Percentiles rank a stretch among this genome's conserved stretches.
Evolutionary conservation across 2,113 vertebrate species (phyloP).

Genomic region (Amia ocellicauda): DNA sequence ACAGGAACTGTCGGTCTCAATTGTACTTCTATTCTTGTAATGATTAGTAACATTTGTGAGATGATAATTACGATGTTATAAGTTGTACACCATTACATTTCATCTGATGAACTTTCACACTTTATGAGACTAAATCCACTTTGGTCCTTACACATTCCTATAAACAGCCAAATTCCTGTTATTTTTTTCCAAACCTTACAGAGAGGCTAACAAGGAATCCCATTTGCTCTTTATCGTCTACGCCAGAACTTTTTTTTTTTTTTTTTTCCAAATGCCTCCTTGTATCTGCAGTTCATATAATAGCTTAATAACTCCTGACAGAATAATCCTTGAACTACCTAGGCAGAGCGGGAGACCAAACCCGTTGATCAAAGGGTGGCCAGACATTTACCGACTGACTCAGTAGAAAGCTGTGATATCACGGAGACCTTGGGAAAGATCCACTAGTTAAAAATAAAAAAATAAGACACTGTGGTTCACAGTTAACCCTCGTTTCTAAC

Average conservation of each 20-base stretch:
- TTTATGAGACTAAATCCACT: no score
- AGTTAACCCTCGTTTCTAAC: neutral
- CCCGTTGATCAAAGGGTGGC: constrained; percentile 45
- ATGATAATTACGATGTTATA: neutral
- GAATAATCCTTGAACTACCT: constrained; percentile 49
- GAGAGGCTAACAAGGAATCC: no score
- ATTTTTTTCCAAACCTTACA: no score
- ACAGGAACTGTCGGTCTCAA: constrained; percentile 13
- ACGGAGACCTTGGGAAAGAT: constrained; percentile 16
- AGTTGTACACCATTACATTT: neutral
- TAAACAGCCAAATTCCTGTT: no score
- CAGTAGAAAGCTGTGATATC: constrained; percentile 14
- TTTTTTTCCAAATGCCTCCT: no score
- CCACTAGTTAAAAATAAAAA: neutral
- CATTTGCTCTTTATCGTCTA: neutral
- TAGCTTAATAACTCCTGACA: constrained; percentile 52
- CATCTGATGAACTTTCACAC: neutral
- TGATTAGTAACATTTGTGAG: constrained; percentile 12
- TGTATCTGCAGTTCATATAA: constrained; percentile 35
- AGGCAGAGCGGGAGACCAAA: constrained; percentile 51
- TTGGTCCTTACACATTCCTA: no score
- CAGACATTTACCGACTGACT: constrained; percentile 28
- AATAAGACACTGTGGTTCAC: neutral
- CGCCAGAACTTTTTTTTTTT: neutral
- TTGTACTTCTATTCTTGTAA: constrained; percentile 22